These are phyloP conservation scores for Polyploca ridens DNA, from an alignment of 2,888 invertebrate genomes.

Conservation along the genomic window DNA sequence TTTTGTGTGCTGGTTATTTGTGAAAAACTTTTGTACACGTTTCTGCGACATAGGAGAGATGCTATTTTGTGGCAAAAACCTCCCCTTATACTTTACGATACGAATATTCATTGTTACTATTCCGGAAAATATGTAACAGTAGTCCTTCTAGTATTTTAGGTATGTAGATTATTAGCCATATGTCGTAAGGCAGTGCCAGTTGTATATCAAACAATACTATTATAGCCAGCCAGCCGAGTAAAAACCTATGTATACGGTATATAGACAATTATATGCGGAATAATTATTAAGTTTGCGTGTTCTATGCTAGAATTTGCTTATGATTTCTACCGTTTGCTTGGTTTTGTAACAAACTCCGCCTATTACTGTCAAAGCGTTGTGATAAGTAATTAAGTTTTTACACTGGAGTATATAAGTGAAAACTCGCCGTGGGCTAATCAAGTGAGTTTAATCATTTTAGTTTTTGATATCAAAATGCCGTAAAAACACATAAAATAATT, in stretches of 20 bases:
- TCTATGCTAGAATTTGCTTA: neutral
- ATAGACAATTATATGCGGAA: neutral
- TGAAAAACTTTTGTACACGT: neutral
- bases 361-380: too few relatives aligned
- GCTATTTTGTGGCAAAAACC: neutral
- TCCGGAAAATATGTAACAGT: slow-evolving; percentile 3
- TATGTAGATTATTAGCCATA: neutral
- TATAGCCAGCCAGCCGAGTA: neutral
- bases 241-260: neutral
- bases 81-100: neutral
- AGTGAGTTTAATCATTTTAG: too few relatives aligned
- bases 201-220: neutral
- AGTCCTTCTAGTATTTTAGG: neutral
- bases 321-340: neutral
- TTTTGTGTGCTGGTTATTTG: neutral
- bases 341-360: neutral
- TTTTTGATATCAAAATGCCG: too few relatives aligned
- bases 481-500: too few relatives aligned
- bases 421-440: too few relatives aligned
- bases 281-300: neutral
- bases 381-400: too few relatives aligned
- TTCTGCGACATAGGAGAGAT: neutral
- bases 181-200: neutral
- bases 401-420: too few relatives aligned
- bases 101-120: neutral